Base-by-base conservation (phyloP, 2,888 invertebrate species). In the Stenichneumon culpator region DNA sequence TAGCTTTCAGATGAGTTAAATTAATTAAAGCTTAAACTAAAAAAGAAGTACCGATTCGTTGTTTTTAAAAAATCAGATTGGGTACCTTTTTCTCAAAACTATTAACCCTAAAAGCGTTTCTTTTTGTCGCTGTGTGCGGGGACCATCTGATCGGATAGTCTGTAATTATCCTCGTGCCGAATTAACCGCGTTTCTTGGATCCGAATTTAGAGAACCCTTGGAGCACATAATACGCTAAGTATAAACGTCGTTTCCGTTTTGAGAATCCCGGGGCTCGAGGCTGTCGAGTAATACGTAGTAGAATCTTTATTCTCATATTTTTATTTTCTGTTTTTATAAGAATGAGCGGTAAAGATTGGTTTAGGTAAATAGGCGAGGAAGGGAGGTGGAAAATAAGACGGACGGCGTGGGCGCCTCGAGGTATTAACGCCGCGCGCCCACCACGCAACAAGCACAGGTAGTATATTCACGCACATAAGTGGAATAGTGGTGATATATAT, bases 371-470 rank as follows among this genome's bases (percentile, higher is more conserved):
- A 75, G 52, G 65, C 54, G 79, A 69, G 74, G 74, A 70, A 82
- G 68, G 81, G 79, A 81, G 39, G 63, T 78, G 73, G 60, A 72
- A 68, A 52, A 78, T 80, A 83, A 86, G 79, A 86, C 79, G 79
- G 78, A 81, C 78, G 82, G 65, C 83, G 85, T 84, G 82, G 84
- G 84, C 79, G 82, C 80, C 83, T 54, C 60, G 44, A 79, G 79
- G 82, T 77, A 85, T 85, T 52, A 85, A 80, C 83, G 54, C 63
- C 69, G 74, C 77, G 77, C 84, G 72, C 79, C 79, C 75, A 79
- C 82, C 73, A 74, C 73, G 75, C 70, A 83, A 57, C 57, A 16
- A 25, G 69, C 32, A 50, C 63, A 75, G 63, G 69, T 86, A 68
- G 63, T 70, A n/a, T 47, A 72, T 22, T 25, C 19, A 70, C 65